A percentile compares a stretch with the other conserved stretches of the same genome.
Conservation (phyloP, 2,888 invertebrate genomes). For the Trimorus sp. region DNA sequence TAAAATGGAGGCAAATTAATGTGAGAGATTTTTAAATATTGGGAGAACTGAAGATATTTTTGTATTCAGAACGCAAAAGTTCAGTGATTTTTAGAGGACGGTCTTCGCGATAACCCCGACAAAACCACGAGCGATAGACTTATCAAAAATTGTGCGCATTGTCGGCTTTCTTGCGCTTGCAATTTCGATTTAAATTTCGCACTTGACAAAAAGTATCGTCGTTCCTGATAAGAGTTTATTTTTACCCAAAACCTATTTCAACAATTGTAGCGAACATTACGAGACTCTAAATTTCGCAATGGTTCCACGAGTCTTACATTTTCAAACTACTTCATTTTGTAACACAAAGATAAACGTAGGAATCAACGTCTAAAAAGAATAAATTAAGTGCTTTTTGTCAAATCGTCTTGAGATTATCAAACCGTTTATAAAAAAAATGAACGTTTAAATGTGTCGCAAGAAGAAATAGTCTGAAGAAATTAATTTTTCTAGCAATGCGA, state of each 20-base stretch:
- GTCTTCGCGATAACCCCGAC: slow-evolving; percentile 45
- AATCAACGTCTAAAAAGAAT: no score
- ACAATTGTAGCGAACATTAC: neutral
- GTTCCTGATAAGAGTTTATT: no score
- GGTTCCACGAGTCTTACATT: no score
- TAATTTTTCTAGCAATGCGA: no score
- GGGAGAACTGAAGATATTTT: slow-evolving; percentile 7
- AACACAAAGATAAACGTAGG: no score
- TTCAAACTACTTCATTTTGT: no score
- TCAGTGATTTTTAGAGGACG: slow-evolving; percentile 43
- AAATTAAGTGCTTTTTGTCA: no score
- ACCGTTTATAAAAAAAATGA: no score
- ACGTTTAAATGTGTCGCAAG: no score
- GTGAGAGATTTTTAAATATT: neutral
- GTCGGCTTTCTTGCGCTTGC: slow-evolving; percentile 14
- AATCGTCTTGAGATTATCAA: no score
- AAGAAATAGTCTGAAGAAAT: no score
- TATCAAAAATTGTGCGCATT: slow-evolving; percentile 51
- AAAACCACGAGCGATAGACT: slow-evolving; percentile 43
- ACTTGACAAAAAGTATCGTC: neutral
- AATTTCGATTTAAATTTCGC: slow-evolving; percentile 7
- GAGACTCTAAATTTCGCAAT: no score
- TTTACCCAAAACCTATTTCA: neutral
- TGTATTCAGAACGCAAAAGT: slow-evolving; percentile 26
- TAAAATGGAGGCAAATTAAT: neutral